Conservation (phyloP, 2,888 invertebrate species). For the Lasioglossum calceatum region DNA sequence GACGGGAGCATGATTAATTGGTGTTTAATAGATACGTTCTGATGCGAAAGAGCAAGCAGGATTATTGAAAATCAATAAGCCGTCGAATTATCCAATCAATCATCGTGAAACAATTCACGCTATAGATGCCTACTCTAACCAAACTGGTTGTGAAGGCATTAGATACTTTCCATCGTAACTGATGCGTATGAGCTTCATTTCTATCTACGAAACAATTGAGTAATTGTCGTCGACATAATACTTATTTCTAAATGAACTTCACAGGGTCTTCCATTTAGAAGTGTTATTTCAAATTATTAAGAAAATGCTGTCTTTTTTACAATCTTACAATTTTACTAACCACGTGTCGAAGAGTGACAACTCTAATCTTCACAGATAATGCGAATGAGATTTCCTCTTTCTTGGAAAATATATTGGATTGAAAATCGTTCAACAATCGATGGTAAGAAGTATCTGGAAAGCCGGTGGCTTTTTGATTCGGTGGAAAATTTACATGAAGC, state of each 20-base stretch:
- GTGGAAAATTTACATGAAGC: background rate
- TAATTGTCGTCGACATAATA: background rate
- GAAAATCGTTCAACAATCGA: background rate
- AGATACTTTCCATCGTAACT: constrained; percentile 18
- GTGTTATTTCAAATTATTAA: too few relatives aligned
- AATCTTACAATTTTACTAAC: too few relatives aligned
- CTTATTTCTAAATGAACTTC: too few relatives aligned
- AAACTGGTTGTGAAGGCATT: constrained; percentile 34
- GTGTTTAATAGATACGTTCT: constrained; percentile 51
- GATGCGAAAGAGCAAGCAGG: constrained; percentile 14
- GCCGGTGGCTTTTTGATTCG: background rate
- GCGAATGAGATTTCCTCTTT: too few relatives aligned
- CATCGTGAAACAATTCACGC: constrained; percentile 38
- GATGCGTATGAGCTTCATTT: background rate
- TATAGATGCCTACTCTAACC: constrained; percentile 6
- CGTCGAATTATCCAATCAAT: constrained; percentile 58
- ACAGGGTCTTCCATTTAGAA: too few relatives aligned
- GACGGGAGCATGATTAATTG: constrained; percentile 53
- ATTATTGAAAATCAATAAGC: constrained; percentile 56
- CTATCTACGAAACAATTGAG: background rate
- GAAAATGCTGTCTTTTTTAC: too few relatives aligned
- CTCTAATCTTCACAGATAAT: too few relatives aligned
- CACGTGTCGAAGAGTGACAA: too few relatives aligned
- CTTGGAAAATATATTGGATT: too few relatives aligned
- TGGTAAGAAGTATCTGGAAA: background rate